Evolutionary conservation across 1,140 invertebrate genomes (phyloP).

Genomic region (Lucilia sericata): DNA sequence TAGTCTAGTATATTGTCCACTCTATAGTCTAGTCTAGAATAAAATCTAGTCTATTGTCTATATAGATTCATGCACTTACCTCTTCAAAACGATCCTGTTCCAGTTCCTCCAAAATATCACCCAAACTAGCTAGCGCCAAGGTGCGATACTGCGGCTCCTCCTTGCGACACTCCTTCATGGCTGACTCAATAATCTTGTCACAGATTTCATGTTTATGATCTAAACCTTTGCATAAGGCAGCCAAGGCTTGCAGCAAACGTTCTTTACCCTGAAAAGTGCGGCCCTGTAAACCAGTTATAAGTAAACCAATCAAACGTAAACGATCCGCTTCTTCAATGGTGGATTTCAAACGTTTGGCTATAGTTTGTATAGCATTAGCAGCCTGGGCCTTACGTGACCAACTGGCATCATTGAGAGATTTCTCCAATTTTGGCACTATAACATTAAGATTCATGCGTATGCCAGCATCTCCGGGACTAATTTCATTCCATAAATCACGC

Average conservation of each 20-base stretch:
- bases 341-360: conserved; percentile 80
- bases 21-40: no score
- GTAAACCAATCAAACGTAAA: conserved; percentile 75
- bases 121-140: conserved; percentile 79
- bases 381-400: conserved; percentile 91
- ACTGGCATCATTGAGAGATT: conserved; percentile 80
- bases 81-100: conserved; percentile 80
- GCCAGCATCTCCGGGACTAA: conserved; percentile 86
- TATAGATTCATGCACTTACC: background rate
- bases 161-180: conserved; percentile 84
- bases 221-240: conserved; percentile 77
- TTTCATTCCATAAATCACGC: conserved; percentile 91
- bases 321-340: conserved; percentile 77
- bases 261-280: conserved; percentile 92
- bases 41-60: no score
- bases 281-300: conserved; percentile 81
- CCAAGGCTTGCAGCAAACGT: conserved; percentile 80
- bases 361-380: conserved; percentile 82
- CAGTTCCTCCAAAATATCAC: conserved; percentile 79
- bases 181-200: conserved; percentile 73
- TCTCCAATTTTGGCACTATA: conserved; percentile 78
- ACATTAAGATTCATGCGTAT: conserved; percentile 81
- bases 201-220: conserved; percentile 67
- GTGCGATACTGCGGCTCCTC: conserved; percentile 82
- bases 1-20: no score